Evolutionary conservation across 2,797 vertebrate genomes (phyloP), one percentile per base, ranked within the genome.

Genomic region (Xerus rutilus): DNA sequence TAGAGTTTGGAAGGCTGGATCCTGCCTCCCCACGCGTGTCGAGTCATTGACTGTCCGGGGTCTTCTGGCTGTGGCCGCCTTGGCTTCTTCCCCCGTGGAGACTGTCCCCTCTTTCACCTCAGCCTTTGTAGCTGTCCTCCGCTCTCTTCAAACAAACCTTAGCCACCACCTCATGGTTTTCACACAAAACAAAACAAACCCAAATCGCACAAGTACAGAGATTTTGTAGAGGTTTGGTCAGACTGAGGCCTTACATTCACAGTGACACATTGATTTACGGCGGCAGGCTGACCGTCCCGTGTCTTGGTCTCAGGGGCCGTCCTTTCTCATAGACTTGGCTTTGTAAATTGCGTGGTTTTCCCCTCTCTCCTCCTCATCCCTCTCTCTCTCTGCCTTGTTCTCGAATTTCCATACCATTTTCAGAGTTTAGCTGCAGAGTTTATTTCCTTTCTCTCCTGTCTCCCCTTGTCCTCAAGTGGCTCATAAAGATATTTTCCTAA

Each of bases 321-420:
- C 30, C 64, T 86, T 78, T 64, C 59, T 81, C 39, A 30, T 2
- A 57, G 62, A 74, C 13, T 74, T 39, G 74, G 64, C 95, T 89
- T 77, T 77, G 70, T 30, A 47, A 72, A 32, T 67, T 77, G 72
- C 62, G 14, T 39, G 32, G 43, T 70, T 30, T 35, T 77, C 70
- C 59, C 64, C 21, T 86, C 45, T 67, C 39, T 70, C 57, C 7
- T 76, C 49, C 28, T 86, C 59, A 35, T 52, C 49, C 76, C 59
- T 70, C 59, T 21, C 5, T 77, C 35, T 59, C 25, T 14, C 17
- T n/a, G 35, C 39, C 62, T 84, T 69, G 43, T 87, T 82, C 72
- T 96, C 62, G n/a, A 47, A 85, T 83, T 90, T 93, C 78, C 32
- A 52, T 67, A 52, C n/a, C 67, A 65, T 83, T 95, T 62, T 64